Evolutionary conservation across 2,113 vertebrate genomes (phyloP), one percentile per base, ranked within the genome.

Genomic region (Echinops telfairi): DNA sequence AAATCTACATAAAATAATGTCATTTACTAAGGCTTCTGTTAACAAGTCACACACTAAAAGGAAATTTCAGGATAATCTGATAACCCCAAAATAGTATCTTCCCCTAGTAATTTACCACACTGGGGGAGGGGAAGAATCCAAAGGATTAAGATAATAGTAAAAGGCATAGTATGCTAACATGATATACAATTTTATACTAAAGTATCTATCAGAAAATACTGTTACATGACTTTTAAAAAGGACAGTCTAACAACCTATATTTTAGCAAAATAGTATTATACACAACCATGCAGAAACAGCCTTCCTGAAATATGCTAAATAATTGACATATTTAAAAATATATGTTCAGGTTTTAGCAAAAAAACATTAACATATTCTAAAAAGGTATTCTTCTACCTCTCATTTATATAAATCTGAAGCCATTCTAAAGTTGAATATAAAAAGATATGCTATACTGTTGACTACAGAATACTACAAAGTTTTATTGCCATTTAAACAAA

Each of bases 401-500:
- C 97, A 98, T 98, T 98, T 97, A 98, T 97, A 96, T 91, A 98
- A 98, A 97, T 94, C 89, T 97, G 94, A 92, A 97, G 97, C 91
- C 97, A 98, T 97, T 97, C 97, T 98, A 98, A 98, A 98, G 97
- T 95, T 97, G 96, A 98, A 97, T 97, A 98, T 98, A 98, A 98
- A 98, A 98, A 98, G 97, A 97, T 98, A 98, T 96, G 96, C 95
- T 98, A 98, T 97, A 98, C 94, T 97, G 97, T 98, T 98, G 98
- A 98, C 98, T 98, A 98, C 97, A 98, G 97, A 98, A 98, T 96
- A 97, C 98, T 96, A 97, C 98, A 97, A 98, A 98, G 97, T 98
- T 98, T 98, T 98, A 98, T 98, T 98, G 97, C 98, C 98, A 98
- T 98, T 98, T 98, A 98, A 98, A 98, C 98, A 98, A 98, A 98